phyloP scores from a whole-genome alignment of 37 sponge, comb jelly and placozoan genomes.

The Hormiphora californensis region DNA sequence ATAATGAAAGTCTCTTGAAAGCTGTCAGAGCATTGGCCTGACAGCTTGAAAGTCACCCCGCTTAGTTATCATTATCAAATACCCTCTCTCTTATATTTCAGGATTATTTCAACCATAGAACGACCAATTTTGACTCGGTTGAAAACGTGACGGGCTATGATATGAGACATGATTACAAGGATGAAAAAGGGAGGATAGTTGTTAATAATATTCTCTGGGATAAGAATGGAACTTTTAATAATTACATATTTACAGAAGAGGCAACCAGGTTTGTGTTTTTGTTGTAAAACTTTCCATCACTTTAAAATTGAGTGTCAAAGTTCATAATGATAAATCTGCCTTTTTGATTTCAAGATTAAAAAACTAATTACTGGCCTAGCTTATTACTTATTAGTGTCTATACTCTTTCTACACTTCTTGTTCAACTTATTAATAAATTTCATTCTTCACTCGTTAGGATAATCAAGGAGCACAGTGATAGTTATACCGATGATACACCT shows the following conservation, averaged over 20 bases:
- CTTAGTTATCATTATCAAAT: no score
- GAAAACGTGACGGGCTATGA: not conserved
- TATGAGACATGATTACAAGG: not conserved
- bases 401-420: not conserved
- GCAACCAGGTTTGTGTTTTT: not conserved
- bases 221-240: not conserved
- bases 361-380: not conserved
- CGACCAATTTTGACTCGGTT: not conserved
- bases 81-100: no score
- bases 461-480: not conserved
- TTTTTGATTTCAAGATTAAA: no score
- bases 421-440: not conserved
- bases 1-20: no score
- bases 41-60: no score
- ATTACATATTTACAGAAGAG: not conserved
- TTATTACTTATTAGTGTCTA: not conserved
- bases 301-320: no score
- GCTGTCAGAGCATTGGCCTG: no score
- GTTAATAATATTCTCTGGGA: not conserved
- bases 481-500: not conserved
- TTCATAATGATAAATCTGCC: no score
- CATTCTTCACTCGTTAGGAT: no score
- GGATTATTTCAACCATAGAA: conserved; percentile 14
- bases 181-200: not conserved
- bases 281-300: not conserved